phyloP scores from a whole-genome alignment of 2,113 vertebrate genomes.

The Menidia beryllina region DNA sequence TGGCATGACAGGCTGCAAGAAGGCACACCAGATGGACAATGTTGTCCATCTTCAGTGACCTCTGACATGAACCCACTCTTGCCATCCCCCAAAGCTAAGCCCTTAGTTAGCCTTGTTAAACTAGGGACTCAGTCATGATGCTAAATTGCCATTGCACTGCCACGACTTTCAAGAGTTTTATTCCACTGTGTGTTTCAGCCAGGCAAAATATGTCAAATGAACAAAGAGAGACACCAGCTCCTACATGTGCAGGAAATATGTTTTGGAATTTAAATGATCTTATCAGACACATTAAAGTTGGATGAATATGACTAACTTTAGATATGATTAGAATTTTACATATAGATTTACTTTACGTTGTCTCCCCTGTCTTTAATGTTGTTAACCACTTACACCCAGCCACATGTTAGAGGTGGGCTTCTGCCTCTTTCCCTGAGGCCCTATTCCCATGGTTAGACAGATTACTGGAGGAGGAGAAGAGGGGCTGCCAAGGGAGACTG shows the following conservation, averaged over 20 bases:
- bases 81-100: conserved; percentile 28
- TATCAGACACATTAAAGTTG: conserved; percentile 10
- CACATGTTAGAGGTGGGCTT: conserved; percentile 76
- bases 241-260: background rate
- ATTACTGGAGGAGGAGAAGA: conserved; percentile 82
- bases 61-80: conserved; percentile 10
- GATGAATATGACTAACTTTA: conserved; percentile 16
- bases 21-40: conserved; percentile 57
- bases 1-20: conserved; percentile 15
- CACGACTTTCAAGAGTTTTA: conserved; percentile 11
- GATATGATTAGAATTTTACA: conserved; percentile 22
- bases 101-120: conserved; percentile 27
- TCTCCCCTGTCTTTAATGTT: conserved; percentile 35
- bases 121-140: conserved; percentile 26
- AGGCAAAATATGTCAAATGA: conserved; percentile 21
- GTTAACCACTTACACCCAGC: conserved; percentile 37
- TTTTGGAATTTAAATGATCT: conserved; percentile 18
- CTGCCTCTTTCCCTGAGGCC: conserved; percentile 51
- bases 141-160: conserved; percentile 13
- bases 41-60: conserved; percentile 44
- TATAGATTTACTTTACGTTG: conserved; percentile 41
- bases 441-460: conserved; percentile 75
- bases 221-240: conserved; percentile 18
- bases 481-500: conserved; percentile 69
- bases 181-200: conserved; percentile 13